Percentiles rank a stretch among this genome's conserved stretches.
Evolutionary conservation across 2,113 vertebrate genomes (phyloP).

Genomic region (Eulemur rufifrons): DNA sequence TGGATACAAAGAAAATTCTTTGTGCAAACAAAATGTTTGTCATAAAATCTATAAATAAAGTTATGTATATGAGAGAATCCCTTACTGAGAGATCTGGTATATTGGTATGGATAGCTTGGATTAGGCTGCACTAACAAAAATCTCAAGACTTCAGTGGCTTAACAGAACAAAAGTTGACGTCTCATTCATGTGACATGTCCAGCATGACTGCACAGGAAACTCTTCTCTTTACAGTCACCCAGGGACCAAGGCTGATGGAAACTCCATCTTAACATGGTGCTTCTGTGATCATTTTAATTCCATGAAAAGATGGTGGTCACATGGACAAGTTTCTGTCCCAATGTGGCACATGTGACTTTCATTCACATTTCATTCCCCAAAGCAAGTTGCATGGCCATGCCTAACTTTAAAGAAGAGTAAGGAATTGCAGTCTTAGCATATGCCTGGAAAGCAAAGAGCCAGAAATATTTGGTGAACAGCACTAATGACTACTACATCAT

Average conservation of each 20-base stretch:
- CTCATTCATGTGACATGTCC: neutral
- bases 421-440: neutral
- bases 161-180: neutral
- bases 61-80: neutral
- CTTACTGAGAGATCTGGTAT: neutral
- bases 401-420: constrained; percentile 7
- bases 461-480: neutral
- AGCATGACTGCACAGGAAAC: neutral
- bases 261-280: neutral
- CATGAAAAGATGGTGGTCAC: neutral
- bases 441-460: neutral
- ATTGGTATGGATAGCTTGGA: neutral
- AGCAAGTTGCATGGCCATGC: neutral
- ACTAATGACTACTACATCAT: neutral
- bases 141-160: neutral
- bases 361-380: neutral
- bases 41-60: constrained; percentile 22
- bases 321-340: neutral
- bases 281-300: neutral
- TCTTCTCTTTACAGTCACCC: neutral
- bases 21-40: neutral
- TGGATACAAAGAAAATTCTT: constrained; percentile 2
- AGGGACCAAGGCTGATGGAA: neutral
- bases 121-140: neutral
- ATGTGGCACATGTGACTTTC: neutral